Base-by-base conservation (phyloP, 1,140 invertebrate species). In the Drosophila nigromelanica region DNA sequence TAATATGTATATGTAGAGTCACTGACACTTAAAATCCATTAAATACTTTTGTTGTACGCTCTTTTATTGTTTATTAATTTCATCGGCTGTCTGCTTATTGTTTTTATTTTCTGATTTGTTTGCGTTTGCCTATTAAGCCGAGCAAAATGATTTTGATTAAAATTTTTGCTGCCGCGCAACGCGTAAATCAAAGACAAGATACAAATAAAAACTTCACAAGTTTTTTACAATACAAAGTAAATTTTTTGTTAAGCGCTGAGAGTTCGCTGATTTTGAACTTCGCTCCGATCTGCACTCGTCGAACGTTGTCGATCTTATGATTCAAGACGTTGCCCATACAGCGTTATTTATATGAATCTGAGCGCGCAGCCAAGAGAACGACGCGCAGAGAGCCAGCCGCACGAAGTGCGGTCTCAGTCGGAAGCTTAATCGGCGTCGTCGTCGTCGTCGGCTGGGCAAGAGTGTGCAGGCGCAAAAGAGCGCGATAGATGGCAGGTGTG, bases 301-400 rank as follows among this genome's bases (percentile, higher is more conserved):
- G 87, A 91, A 82, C 73, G 89, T 82, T 91, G 89, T 89, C 83
- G 91, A 91, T 91, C 76, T 89, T 91, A 83, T 92, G 91, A 90
- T 86, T 81, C 73, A 78, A 78, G 86, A 74, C 89, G 77, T 78
- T 79, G 90, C 75, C 89, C 70, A 50, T 68, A 60, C 70, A 24
- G 70, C 55, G 70, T 73, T 73, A 73, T 73, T 73, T 73, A 73
- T 73, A 73, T 73, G 70, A 67, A 68, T 68, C 69, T 68, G 78
- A 82, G 64, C 67, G 58, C 50, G 10, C n/a, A 60, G 70, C 55
- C 55, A 63, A 50, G 47, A 55, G 71, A 59, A 54, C 15, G 37
- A 30, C 35, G 37, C 48, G 39, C 21, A 35, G 30, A 15, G 30
- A 10, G 33, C 27, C 27, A 6, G 27, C 27, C 5, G 27, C 39